Evolutionary conservation across 2,888 invertebrate species (phyloP), one percentile per base, ranked within the genome.

Genomic region (Elaeidobius kamerunicus): DNA sequence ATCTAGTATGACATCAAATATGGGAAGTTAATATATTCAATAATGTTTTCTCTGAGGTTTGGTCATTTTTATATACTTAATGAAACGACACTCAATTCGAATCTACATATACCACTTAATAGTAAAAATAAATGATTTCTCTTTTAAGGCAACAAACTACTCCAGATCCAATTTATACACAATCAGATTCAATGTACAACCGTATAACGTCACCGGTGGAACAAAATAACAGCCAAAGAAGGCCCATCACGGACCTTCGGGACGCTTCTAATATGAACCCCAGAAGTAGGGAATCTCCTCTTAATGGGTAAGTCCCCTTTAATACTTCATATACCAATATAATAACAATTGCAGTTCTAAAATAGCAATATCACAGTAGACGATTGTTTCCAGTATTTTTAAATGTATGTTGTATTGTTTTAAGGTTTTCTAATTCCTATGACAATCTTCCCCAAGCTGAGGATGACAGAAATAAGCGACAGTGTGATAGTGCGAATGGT

Each of bases 261-360:
- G 74, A 75, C 60, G 68, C 74, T 56, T 72, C 72, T 64, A 75
- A 73, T 67, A 74, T 75, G 74, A 75, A 74, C 62, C 74, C 75
- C 11, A 65, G 74, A 40, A 73, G 73, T 61, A 74, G 67, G 72
- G 71, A 71, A 55, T 60, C 61, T 15, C 61, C 62, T 41, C 42
- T 40, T 36, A 60, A 57, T 42, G 48, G 56, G 58, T 52, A 61
- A 59, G 30, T 5, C 3, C 14, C 17, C 14, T 40, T 40, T 40
- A 23, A 23, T 23, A n/a, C n/a, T n/a, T n/a, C 14, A 23, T 23
- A 23, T 9, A 23, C 9, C 23, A 9, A 23, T 9, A 23, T 6
- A 23, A 6, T 23, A 23, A 23, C 4, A 23, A 23, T 9, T 9
- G 9, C 5, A 4, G 4, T 23, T 23, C 23, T 23, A n/a, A n/a